Conservation (phyloP, 1,140 invertebrate species). For the Leptoteleia sp. region DNA sequence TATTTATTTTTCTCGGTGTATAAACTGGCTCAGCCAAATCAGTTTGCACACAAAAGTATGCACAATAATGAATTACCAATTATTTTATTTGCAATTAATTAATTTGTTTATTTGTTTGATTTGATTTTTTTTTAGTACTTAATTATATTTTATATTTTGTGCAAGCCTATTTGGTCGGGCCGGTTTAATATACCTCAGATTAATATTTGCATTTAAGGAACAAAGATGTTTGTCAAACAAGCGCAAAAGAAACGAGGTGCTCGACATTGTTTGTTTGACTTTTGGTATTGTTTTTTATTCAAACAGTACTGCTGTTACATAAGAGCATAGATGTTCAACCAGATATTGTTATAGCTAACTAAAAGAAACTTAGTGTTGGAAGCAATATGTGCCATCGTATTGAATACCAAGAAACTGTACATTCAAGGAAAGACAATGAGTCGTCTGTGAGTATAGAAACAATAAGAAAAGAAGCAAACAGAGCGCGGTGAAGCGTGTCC, state of each 20-base stretch:
- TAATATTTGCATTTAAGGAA: conserved; percentile 1
- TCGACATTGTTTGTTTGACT: not conserved
- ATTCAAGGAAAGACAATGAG: conserved; percentile 47
- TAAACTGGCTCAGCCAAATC: too few species aligned
- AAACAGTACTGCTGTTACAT: conserved; percentile 39
- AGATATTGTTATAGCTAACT: conserved; percentile 41
- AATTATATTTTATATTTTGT: too few species aligned
- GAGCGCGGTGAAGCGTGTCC: conserved; percentile 40
- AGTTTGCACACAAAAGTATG: too few species aligned
- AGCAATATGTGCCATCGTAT: conserved; percentile 58
- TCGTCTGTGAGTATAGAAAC: conserved; percentile 34
- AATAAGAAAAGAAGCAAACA: conserved; percentile 45
- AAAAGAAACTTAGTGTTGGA: conserved; percentile 33
- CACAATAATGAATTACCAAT: too few species aligned
- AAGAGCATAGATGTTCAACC: conserved; percentile 36
- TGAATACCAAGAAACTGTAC: conserved; percentile 51
- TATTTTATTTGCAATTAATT: too few species aligned
- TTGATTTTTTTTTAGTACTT: too few species aligned
- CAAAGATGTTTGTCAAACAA: conserved; percentile 7
- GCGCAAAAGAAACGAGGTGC: conserved; percentile 1
- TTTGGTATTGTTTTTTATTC: conserved; percentile 1
- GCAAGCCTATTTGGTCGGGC: too few species aligned
- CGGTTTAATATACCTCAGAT: too few species aligned
- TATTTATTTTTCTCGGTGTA: too few species aligned
- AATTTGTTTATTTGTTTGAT: too few species aligned